Conservation (phyloP, 1,140 invertebrate genomes). For the Meloidogyne exigua region DNA sequence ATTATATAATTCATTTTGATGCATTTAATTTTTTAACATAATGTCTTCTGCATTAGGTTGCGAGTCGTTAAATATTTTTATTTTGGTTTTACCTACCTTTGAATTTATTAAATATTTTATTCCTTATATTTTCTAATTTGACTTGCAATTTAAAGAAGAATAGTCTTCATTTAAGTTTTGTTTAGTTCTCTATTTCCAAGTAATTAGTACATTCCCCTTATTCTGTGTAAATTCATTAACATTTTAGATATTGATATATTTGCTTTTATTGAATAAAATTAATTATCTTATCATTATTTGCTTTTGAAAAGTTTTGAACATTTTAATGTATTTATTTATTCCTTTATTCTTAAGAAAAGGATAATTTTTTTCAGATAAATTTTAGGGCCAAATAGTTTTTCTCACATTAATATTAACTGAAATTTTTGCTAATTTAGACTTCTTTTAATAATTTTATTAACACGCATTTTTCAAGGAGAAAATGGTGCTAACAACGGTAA, state of each 20-base stretch:
- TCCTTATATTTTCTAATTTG: no score
- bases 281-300: no score
- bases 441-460: not conserved
- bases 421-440: not conserved
- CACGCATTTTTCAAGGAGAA: not conserved
- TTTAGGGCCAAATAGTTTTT: not conserved
- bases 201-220: not conserved
- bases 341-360: not conserved
- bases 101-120: no score
- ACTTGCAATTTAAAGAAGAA: not conserved
- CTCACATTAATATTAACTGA: not conserved
- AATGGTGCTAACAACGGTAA: slow-evolving; percentile 38
- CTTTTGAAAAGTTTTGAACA: not conserved
- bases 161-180: not conserved
- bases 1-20: no score
- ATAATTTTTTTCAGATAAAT: not conserved
- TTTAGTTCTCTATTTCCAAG: not conserved
- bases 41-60: no score
- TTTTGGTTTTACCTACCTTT: no score
- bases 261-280: not conserved
- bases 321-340: not conserved
- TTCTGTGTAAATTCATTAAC: not conserved
- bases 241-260: not conserved
- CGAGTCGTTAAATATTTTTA: no score
- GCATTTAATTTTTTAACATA: no score